A percentile compares a stretch with the other conserved stretches of the same genome.
These are phyloP conservation scores for Pholis gunnellus DNA, from an alignment of 2,113 vertebrate genomes.

Conservation along the genomic window DNA sequence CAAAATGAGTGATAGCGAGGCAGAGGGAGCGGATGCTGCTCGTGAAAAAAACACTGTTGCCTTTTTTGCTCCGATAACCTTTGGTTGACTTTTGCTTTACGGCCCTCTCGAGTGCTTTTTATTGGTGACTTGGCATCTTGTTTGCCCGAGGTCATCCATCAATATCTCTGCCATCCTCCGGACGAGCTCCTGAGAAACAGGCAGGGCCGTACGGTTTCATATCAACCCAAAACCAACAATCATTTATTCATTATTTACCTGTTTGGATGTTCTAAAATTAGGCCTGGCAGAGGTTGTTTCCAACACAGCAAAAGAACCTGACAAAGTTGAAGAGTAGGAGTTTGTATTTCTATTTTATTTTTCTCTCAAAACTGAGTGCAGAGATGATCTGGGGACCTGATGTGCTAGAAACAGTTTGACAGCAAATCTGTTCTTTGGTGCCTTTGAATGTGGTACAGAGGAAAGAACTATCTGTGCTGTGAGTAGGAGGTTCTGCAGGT, in stretches of 20 bases:
- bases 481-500: constrained; percentile 29
- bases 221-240: constrained; percentile 3
- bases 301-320: background rate
- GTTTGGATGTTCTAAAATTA: constrained; percentile 13
- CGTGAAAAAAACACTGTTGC: constrained; percentile 29
- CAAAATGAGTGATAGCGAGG: constrained; percentile 21
- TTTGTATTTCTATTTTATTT: constrained; percentile 1
- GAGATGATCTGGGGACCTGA: constrained; percentile 35
- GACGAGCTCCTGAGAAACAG: constrained; percentile 1
- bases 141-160: constrained; percentile 35
- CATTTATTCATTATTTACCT: constrained; percentile 19
- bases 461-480: constrained; percentile 11
- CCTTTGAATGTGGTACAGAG: constrained; percentile 11
- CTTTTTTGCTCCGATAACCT: constrained; percentile 43
- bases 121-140: constrained; percentile 41
- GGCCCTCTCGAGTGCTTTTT: constrained; percentile 38
- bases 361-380: constrained; percentile 1
- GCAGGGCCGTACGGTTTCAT: background rate
- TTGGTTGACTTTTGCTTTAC: constrained; percentile 56
- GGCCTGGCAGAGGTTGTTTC: background rate
- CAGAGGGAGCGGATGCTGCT: background rate
- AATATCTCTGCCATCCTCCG: constrained; percentile 14
- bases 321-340: constrained; percentile 19
- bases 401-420: constrained; percentile 40
- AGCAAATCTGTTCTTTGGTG: constrained; percentile 23